These are phyloP conservation scores for Cydia pomonella DNA, from an alignment of 1,140 invertebrate species.

Conservation along the genomic window DNA sequence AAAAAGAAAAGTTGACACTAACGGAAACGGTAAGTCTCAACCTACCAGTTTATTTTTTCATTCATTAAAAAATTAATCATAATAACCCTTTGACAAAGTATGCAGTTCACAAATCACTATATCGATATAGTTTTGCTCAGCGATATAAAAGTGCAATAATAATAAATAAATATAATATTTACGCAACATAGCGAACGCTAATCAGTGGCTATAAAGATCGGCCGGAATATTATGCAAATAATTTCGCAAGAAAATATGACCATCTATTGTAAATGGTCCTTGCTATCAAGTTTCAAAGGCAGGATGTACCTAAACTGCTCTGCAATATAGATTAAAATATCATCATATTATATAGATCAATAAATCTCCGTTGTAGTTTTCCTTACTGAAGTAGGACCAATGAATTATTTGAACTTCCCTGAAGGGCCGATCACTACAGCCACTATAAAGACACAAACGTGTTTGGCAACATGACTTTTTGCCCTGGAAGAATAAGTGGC, in stretches of 20 bases:
- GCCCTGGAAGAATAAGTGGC: no score
- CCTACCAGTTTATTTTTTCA: not conserved
- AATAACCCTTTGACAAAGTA: not conserved
- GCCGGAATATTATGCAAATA: not conserved
- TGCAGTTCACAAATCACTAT: not conserved
- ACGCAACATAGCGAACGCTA: constrained; percentile 14
- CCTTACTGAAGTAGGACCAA: not conserved
- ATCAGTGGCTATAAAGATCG: not conserved
- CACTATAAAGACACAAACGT: no score
- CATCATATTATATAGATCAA: no score
- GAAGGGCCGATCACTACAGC: no score
- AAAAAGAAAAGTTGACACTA: not conserved
- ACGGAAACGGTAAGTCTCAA: constrained; percentile 10
- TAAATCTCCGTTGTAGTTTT: not conserved
- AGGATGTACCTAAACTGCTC: not conserved
- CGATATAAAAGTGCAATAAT: constrained; percentile 25
- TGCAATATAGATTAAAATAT: not conserved
- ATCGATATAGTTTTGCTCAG: constrained; percentile 29
- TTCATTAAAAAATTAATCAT: not conserved
- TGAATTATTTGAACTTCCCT: no score
- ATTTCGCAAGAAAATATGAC: not conserved
- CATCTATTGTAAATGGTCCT: no score
- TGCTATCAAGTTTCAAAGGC: not conserved
- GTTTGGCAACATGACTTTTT: no score
- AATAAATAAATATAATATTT: not conserved